Conservation (phyloP, 2,113 vertebrate genomes). For the Grammomys surdaster region DNA sequence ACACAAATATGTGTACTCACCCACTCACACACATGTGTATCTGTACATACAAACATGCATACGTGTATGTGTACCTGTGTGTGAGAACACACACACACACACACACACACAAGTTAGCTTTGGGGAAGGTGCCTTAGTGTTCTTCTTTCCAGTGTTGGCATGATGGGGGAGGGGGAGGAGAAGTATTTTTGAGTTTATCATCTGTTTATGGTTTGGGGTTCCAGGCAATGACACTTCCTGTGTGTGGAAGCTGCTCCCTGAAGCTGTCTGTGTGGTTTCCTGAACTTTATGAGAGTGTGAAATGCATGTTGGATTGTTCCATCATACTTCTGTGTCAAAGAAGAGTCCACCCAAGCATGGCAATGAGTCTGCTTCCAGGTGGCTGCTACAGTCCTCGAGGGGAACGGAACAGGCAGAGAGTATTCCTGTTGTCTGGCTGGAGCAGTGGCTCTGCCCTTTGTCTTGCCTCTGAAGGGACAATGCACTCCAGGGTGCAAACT, state of each 20-base stretch:
- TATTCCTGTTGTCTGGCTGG: background rate
- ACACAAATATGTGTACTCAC: background rate
- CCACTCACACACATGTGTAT: background rate
- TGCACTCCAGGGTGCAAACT: too few relatives aligned
- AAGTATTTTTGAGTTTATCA: rapidly evolving
- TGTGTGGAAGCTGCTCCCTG: background rate
- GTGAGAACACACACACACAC: background rate
- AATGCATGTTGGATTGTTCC: too few relatives aligned
- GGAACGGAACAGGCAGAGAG: rapidly evolving
- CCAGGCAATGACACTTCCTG: background rate
- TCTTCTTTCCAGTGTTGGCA: background rate
- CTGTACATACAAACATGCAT: background rate
- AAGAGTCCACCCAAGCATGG: too few relatives aligned
- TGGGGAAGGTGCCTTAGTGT: background rate
- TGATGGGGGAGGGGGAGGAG: rapidly evolving
- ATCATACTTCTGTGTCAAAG: rapidly evolving
- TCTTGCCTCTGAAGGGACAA: background rate
- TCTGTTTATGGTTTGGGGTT: background rate
- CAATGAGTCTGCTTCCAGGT: background rate
- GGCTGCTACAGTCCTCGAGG: rapidly evolving
- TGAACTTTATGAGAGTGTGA: rapidly evolving
- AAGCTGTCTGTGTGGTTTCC: rapidly evolving
- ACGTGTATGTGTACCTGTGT: background rate
- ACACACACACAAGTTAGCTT: background rate
- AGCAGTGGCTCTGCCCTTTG: background rate